Conservation (phyloP, 2,113 vertebrate genomes). For the Argyrosomus japonicus region DNA sequence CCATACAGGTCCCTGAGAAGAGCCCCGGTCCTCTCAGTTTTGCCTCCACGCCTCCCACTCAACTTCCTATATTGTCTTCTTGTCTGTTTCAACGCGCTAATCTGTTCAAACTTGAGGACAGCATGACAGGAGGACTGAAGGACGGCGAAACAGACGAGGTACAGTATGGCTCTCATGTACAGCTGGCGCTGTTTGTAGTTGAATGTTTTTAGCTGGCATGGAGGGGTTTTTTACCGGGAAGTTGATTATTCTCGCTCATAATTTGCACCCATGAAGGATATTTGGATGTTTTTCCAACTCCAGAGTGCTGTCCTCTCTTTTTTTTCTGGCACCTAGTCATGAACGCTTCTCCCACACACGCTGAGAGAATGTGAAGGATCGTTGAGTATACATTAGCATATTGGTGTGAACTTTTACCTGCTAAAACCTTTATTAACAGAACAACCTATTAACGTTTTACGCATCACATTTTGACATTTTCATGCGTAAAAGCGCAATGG, state of each 20-base stretch:
- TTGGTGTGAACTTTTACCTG: conserved; percentile 30
- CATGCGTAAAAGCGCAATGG: conserved; percentile 45
- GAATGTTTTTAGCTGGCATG: neutral
- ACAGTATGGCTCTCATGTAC: conserved; percentile 37
- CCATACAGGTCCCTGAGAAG: conserved; percentile 60
- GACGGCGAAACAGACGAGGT: conserved; percentile 89
- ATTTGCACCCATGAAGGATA: neutral
- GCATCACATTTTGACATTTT: neutral
- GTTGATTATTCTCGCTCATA: neutral
- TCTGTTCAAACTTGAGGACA: conserved; percentile 79
- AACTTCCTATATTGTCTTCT: conserved; percentile 82
- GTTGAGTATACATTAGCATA: conserved; percentile 28
- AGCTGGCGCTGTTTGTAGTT: neutral
- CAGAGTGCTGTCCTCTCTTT: neutral
- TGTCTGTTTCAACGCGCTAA: conserved; percentile 63
- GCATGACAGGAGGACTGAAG: conserved; percentile 94
- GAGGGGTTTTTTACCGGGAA: neutral
- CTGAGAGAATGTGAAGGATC: conserved; percentile 35
- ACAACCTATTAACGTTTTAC: neutral
- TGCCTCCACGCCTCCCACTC: conserved; percentile 80
- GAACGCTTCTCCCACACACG: conserved; percentile 41
- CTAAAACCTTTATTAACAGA: neutral
- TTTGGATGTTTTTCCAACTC: neutral
- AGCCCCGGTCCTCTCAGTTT: conserved; percentile 76
- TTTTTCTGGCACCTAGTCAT: conserved; percentile 47